Base-by-base conservation (phyloP, 2,888 invertebrate species). In the Yponomeuta malinellus region DNA sequence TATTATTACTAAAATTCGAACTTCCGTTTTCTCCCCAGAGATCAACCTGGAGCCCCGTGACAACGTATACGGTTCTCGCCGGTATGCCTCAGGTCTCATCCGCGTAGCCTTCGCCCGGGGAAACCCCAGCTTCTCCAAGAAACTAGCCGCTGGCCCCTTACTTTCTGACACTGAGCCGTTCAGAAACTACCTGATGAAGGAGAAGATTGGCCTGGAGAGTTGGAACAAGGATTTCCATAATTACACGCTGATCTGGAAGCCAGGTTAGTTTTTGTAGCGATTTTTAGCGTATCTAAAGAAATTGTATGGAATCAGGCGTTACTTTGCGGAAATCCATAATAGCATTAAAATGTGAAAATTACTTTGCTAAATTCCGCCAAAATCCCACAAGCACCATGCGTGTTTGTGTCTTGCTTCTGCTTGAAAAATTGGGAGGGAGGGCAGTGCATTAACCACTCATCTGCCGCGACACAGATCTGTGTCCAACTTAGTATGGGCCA, bases 51-150 rank as follows among this genome's bases (percentile, higher is more conserved):
- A 96, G 76, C 96, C 97, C 0, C 83, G 88, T n/a, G 91, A 93
- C 31, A 93, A 94, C 68, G 84, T 88, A 5, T 96, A 96, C 78
- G 96, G 96, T 0, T 78, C 82, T 37, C 86, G 86, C 73, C 90
- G 88, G 37, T 94, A 93, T 75, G 92, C 93, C 68, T 96, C 96
- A 0, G 96, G 96, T 0, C 94, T 96, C 78, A 94, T 97, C 72
- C 93, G 95, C 70, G 89, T 97, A 3, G 96, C 96, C 0, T 95
- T 95, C 78, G 88, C 93, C 0, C 92, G 93, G 69, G 97, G 97
- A 12, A 96, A 96, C 82, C 81, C 82, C 33, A 82, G 80, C 5
- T 85, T 76, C 59, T 82, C 79, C 73, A 93, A 83, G 79, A 90
- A 79, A 72, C 75, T 89, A 72, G 85, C 81, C 67, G 92, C 83